These are phyloP conservation scores for Otis tarda DNA, from an alignment of 2,113 vertebrate genomes.

Conservation along the genomic window DNA sequence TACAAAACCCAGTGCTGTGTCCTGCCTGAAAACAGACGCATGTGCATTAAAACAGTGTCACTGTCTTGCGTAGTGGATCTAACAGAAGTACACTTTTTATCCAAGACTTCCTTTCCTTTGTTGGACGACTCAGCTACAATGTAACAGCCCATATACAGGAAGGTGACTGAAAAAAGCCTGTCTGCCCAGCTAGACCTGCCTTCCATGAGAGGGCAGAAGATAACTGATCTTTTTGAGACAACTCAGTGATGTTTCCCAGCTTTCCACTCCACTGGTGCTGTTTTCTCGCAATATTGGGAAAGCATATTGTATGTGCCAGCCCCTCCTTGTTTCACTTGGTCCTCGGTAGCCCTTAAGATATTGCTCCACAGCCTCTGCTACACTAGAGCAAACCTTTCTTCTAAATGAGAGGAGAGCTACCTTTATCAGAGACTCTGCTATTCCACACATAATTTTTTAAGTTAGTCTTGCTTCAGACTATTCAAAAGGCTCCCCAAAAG, in stretches of 20 bases:
- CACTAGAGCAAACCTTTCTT: background rate
- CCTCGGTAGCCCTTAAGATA: background rate
- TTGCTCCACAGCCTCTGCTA: background rate
- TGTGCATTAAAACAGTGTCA: rapidly evolving
- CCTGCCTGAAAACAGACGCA: background rate
- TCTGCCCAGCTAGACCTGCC: background rate
- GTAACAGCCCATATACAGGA: background rate
- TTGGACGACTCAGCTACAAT: background rate
- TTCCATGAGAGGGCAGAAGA: background rate
- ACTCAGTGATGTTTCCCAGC: background rate
- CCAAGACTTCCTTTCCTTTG: background rate
- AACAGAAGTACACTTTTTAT: background rate
- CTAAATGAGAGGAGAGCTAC: background rate
- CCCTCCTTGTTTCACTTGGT: background rate
- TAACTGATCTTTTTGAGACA: background rate
- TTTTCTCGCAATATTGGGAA: background rate
- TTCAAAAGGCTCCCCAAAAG: background rate
- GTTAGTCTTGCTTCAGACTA: background rate
- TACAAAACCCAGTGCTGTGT: background rate
- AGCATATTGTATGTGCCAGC: background rate
- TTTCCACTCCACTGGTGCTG: background rate
- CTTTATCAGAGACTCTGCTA: background rate
- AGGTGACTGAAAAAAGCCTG: background rate
- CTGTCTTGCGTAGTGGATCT: background rate
- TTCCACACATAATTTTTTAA: background rate